A percentile compares a stretch with the other conserved stretches of the same genome.
Conservation (phyloP, 2,888 invertebrate species). For the Stramonita haemastoma region DNA sequence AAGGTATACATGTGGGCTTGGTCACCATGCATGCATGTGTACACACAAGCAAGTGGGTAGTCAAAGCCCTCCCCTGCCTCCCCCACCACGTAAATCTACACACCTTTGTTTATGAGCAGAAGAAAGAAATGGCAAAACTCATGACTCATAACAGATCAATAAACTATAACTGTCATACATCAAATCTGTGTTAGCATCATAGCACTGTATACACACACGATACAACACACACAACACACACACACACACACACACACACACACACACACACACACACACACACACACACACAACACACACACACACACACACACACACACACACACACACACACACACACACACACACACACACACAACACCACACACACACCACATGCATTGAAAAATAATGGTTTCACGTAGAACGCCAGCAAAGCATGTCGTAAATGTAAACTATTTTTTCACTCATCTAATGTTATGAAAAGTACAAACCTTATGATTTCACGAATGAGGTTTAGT, state of each 20-base stretch:
- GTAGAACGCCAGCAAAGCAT: too few relatives aligned
- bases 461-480: too few relatives aligned
- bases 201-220: neutral
- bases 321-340: neutral
- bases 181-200: neutral
- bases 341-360: conserved; percentile 1
- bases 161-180: neutral
- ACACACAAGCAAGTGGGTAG: too few relatives aligned
- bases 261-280: neutral
- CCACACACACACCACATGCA: neutral
- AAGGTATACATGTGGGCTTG: too few relatives aligned
- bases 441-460: too few relatives aligned
- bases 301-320: neutral
- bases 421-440: too few relatives aligned
- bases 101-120: neutral
- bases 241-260: neutral
- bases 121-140: neutral
- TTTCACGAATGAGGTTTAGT: too few relatives aligned
- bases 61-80: too few relatives aligned
- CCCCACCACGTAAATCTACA: too few relatives aligned
- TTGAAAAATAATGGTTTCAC: too few relatives aligned
- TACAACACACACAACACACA: neutral
- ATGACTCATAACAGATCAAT: neutral
- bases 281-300: neutral
- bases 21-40: too few relatives aligned